These are phyloP conservation scores for Parnassius mnemosyne DNA, from an alignment of 2,888 invertebrate species.

Conservation along the genomic window DNA sequence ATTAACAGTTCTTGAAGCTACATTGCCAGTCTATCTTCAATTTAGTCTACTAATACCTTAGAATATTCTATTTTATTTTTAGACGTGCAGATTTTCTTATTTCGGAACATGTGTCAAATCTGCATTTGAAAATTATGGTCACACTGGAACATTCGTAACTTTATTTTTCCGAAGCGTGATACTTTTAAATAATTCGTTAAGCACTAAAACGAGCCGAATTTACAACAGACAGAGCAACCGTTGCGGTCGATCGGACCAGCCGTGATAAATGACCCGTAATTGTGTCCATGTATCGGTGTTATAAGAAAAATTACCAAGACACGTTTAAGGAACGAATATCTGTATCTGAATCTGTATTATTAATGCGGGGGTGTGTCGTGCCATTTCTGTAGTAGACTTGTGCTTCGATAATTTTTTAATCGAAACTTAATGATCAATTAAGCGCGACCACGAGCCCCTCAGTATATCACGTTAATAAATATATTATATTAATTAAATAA, in stretches of 20 bases:
- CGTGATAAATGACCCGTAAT: constrained; percentile 65
- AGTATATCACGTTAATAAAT: no score
- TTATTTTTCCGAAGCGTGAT: neutral
- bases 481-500: no score
- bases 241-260: constrained; percentile 16
- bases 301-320: constrained; percentile 56
- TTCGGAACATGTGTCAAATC: no score
- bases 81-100: no score
- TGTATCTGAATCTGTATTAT: constrained; percentile 32
- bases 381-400: constrained; percentile 1
- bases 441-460: neutral
- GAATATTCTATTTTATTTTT: no score
- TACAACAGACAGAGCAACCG: constrained; percentile 3
- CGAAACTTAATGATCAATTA: neutral
- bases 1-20: no score
- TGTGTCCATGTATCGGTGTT: constrained; percentile 58
- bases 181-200: constrained; percentile 16
- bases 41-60: no score
- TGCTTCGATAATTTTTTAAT: constrained; percentile 3
- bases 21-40: no score
- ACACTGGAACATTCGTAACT: neutral
- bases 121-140: no score
- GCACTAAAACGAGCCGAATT: constrained; percentile 13
- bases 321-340: constrained; percentile 32
- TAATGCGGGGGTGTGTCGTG: constrained; percentile 29